Evolutionary conservation across 2,888 invertebrate genomes (phyloP).

Genomic region (Polydrusus pterygomalis): DNA sequence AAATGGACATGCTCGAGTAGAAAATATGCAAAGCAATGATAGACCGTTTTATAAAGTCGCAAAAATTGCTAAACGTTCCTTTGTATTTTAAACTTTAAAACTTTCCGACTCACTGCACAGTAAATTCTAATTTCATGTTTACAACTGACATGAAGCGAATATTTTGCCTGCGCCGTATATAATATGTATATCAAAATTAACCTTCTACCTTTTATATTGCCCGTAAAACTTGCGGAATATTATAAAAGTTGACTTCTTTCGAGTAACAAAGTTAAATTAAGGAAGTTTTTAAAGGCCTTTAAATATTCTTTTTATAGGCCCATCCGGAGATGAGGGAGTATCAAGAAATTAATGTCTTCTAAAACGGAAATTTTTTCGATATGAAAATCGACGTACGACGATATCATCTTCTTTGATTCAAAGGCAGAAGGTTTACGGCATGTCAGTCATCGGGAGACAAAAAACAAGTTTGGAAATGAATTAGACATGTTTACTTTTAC

Average conservation of each 20-base stretch:
- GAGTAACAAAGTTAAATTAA: constrained; percentile 54
- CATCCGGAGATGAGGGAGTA: constrained; percentile 10
- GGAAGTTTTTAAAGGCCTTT: constrained; percentile 49
- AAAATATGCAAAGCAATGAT: too few species aligned
- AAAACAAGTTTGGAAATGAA: not conserved
- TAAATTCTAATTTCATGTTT: constrained; percentile 41
- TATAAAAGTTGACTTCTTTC: constrained; percentile 52
- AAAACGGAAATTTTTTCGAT: constrained; percentile 18
- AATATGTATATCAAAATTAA: constrained; percentile 49
- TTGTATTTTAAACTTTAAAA: too few species aligned
- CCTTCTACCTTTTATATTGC: constrained; percentile 43
- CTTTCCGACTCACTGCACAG: not conserved
- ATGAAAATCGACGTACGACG: constrained; percentile 14
- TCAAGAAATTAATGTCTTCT: constrained; percentile 36
- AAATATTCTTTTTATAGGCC: constrained; percentile 45
- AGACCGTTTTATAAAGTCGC: too few species aligned
- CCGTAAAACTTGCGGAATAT: constrained; percentile 50
- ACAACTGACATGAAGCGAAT: constrained; percentile 34
- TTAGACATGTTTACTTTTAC: too few species aligned
- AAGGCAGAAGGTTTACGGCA: not conserved
- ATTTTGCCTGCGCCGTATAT: constrained; percentile 13
- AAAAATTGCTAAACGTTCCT: too few species aligned
- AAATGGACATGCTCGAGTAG: too few species aligned
- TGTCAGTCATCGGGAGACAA: not conserved
- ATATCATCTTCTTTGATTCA: constrained; percentile 8